Evolutionary conservation across 2,888 invertebrate species (phyloP).

Genomic region (Drosophila sordidula): DNA sequence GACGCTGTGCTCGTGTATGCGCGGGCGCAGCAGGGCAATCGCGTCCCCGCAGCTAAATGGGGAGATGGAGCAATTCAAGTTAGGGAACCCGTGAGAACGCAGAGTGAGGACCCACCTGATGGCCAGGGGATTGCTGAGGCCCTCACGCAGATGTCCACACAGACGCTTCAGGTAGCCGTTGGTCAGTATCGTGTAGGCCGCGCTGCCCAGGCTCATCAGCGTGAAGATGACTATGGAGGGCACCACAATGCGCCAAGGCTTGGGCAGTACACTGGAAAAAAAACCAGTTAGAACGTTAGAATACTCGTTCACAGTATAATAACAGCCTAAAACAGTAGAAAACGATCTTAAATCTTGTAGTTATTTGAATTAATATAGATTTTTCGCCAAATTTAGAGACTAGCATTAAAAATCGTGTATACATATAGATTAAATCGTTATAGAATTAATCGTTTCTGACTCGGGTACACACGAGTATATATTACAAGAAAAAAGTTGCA

Average conservation of each 20-base stretch:
- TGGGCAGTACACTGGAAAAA: slow-evolving; percentile 77
- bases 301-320: neutral
- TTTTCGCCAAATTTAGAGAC: no score
- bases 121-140: slow-evolving; percentile 71
- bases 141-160: slow-evolving; percentile 69
- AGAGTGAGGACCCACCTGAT: slow-evolving; percentile 59
- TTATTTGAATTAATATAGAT: no score
- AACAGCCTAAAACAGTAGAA: neutral
- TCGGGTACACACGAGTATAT: no score
- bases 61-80: neutral
- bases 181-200: slow-evolving; percentile 74
- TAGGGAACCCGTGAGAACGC: no score
- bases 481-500: no score
- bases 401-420: neutral
- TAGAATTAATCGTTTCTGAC: no score
- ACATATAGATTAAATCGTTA: no score
- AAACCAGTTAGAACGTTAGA: neutral
- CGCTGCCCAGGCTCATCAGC: slow-evolving; percentile 76
- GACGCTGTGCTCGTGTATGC: slow-evolving; percentile 72
- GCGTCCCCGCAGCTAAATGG: slow-evolving; percentile 77
- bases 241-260: slow-evolving; percentile 84
- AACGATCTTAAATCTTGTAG: neutral
- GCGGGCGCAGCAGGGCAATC: slow-evolving; percentile 77
- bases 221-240: slow-evolving; percentile 80
- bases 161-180: slow-evolving; percentile 72